phyloP scores from a whole-genome alignment of 2,888 invertebrate species.

The Ypsolopha scabrella region DNA sequence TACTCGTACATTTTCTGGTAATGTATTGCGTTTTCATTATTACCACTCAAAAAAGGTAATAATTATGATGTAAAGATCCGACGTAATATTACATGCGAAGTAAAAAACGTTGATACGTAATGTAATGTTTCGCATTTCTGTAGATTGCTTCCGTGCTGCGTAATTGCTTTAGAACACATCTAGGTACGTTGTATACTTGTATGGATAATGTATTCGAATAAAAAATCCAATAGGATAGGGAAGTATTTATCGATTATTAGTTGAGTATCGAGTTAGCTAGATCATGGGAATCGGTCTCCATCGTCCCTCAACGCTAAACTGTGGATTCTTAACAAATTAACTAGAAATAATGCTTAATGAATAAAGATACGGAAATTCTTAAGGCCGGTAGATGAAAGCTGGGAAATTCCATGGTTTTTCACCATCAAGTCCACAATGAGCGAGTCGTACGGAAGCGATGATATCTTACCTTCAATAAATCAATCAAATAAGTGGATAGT shows the following conservation, averaged over 20 bases:
- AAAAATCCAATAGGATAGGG: slow-evolving; percentile 10
- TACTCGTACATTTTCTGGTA: too few relatives aligned
- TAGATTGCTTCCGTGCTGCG: slow-evolving; percentile 44
- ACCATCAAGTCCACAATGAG: too few relatives aligned
- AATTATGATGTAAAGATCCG: slow-evolving; percentile 28
- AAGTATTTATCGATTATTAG: slow-evolving; percentile 9
- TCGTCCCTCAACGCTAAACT: not conserved
- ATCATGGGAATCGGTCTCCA: slow-evolving; percentile 2
- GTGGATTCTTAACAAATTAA: not conserved
- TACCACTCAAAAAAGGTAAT: slow-evolving; percentile 14
- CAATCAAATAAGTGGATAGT: too few relatives aligned
- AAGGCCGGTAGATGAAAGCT: not conserved
- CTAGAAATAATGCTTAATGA: not conserved
- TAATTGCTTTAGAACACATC: slow-evolving; percentile 30
- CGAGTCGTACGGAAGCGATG: too few relatives aligned
- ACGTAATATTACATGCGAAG: slow-evolving; percentile 27
- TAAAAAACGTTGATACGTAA: slow-evolving; percentile 26
- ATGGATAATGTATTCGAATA: slow-evolving; percentile 12
- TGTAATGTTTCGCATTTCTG: slow-evolving; percentile 36
- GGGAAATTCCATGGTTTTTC: not conserved
- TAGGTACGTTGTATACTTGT: slow-evolving; percentile 18
- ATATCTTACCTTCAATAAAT: too few relatives aligned
- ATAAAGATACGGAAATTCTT: not conserved
- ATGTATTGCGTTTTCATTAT: too few relatives aligned
- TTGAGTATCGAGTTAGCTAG: slow-evolving; percentile 7